phyloP scores from a whole-genome alignment of 2,113 vertebrate genomes.

The Crypturellus undulatus region DNA sequence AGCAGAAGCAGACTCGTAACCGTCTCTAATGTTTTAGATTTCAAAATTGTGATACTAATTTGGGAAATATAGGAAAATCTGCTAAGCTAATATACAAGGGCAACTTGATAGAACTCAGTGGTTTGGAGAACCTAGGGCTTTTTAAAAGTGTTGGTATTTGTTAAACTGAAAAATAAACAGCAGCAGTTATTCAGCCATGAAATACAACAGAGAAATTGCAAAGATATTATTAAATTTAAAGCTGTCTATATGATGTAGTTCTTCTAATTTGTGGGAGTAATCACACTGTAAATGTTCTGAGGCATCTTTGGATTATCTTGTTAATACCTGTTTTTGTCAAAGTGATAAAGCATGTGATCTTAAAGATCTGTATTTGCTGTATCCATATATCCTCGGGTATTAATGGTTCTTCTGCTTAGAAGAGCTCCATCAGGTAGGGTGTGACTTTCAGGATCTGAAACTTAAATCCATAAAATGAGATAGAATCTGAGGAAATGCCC shows the following conservation, averaged over 20 bases:
- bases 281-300: not conserved
- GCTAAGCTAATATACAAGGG: not conserved
- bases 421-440: not conserved
- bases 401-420: not conserved
- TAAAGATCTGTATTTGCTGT: not conserved
- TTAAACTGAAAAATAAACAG: not conserved
- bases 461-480: not conserved
- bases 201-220: not conserved
- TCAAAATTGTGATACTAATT: not conserved
- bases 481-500: not conserved
- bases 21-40: not conserved
- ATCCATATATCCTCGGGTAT: not conserved
- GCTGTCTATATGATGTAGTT: accelerated
- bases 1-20: not conserved
- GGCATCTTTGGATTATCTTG: not conserved
- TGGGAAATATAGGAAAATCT: not conserved
- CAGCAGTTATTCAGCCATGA: not conserved
- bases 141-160: not conserved
- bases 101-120: not conserved
- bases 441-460: not conserved
- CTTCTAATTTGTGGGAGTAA: not conserved
- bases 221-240: not conserved
- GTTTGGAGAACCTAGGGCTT: not conserved
- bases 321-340: not conserved
- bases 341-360: not conserved